Evolutionary conservation across 1,140 invertebrate genomes (phyloP).

Genomic region (Anagrus nilaparvatae): DNA sequence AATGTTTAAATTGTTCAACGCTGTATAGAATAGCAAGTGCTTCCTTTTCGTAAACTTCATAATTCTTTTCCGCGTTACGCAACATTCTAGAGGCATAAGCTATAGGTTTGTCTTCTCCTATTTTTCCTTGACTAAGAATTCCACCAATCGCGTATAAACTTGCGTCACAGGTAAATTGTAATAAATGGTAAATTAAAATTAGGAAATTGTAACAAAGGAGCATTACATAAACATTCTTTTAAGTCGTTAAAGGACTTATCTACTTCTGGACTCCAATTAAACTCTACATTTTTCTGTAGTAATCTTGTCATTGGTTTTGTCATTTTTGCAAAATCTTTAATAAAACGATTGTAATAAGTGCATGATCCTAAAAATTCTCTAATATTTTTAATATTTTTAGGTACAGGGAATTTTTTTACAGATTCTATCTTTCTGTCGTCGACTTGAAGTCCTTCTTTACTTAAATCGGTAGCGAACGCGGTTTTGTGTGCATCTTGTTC

Average conservation of each 20-base stretch:
- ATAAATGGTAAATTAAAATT: conserved; percentile 29
- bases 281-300: conserved; percentile 24
- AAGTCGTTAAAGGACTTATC: conserved; percentile 17
- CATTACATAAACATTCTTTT: conserved; percentile 22
- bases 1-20: conserved; percentile 29
- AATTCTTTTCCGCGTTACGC: conserved; percentile 26
- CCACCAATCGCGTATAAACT: conserved; percentile 33
- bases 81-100: conserved; percentile 27
- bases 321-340: conserved; percentile 20
- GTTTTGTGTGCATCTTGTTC: conserved; percentile 24
- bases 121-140: conserved; percentile 32
- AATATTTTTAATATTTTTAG: not conserved
- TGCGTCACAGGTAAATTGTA: conserved; percentile 35
- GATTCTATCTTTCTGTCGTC: not conserved
- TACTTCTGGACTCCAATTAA: conserved; percentile 26
- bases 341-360: not conserved
- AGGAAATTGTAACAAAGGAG: conserved; percentile 26
- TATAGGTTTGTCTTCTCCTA: conserved; percentile 23
- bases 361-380: not conserved
- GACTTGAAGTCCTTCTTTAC: not conserved
- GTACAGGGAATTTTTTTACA: not conserved
- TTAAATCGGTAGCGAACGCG: conserved; percentile 29
- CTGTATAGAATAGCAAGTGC: conserved; percentile 29
- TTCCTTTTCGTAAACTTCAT: conserved; percentile 30
- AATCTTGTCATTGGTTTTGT: conserved; percentile 26